Evolutionary conservation across 2,888 invertebrate genomes (phyloP).

Genomic region (Thymelicus lineola): DNA sequence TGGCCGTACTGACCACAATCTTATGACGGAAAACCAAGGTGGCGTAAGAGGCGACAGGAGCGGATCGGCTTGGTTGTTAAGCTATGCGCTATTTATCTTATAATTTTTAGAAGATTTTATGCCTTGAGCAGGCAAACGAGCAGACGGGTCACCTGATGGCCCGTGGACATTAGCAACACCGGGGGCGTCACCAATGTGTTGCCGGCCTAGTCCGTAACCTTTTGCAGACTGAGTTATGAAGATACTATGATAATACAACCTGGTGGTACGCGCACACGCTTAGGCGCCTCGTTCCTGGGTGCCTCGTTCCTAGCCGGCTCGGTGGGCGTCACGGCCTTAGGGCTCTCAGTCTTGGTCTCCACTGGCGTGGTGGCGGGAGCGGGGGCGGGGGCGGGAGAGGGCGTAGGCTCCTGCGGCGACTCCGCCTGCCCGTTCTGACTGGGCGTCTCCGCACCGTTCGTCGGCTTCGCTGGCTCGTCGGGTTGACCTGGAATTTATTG

Average conservation of each 20-base stretch:
- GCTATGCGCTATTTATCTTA: no score
- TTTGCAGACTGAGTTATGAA: no score
- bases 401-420: slow-evolving; percentile 39
- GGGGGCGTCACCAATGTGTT: no score
- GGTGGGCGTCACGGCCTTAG: slow-evolving; percentile 44
- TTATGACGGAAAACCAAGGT: no score
- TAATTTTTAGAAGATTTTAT: no score
- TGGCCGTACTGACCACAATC: no score
- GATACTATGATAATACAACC: not conserved
- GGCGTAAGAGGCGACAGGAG: no score
- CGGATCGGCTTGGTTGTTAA: no score
- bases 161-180: no score
- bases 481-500: slow-evolving; percentile 44
- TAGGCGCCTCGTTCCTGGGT: slow-evolving; percentile 52
- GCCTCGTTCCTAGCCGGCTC: slow-evolving; percentile 34
- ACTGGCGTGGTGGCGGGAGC: slow-evolving; percentile 41
- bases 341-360: slow-evolving; percentile 40
- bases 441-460: slow-evolving; percentile 58
- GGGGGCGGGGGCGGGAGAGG: slow-evolving; percentile 43
- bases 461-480: slow-evolving; percentile 59
- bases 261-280: slow-evolving; percentile 86
- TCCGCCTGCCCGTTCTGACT: slow-evolving; percentile 55
- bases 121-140: no score
- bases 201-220: no score
- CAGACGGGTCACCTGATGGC: no score